These are phyloP conservation scores for Tenthredo notha DNA, from an alignment of 2,888 invertebrate species.

Conservation along the genomic window DNA sequence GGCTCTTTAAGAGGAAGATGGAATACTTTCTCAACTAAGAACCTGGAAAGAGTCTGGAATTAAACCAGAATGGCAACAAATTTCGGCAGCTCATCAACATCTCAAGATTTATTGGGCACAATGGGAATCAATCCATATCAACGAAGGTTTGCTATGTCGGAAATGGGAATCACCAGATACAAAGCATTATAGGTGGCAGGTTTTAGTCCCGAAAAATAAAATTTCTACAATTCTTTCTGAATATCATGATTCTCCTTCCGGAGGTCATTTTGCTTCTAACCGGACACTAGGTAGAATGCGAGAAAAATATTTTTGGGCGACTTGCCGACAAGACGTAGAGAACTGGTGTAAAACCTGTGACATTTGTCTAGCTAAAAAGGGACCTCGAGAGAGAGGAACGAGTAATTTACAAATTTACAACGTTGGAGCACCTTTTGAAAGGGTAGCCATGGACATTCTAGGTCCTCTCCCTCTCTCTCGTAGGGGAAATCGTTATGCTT, in stretches of 20 bases:
- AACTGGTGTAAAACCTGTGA: conserved; percentile 62
- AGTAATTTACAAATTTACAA: conserved; percentile 60
- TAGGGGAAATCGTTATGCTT: conserved; percentile 61
- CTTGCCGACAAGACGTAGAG: conserved; percentile 57
- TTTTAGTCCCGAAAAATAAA: conserved; percentile 51
- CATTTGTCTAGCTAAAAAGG: conserved; percentile 60
- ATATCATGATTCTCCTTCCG: conserved; percentile 59
- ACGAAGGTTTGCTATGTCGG: conserved; percentile 54
- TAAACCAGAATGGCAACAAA: conserved; percentile 55
- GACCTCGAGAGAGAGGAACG: conserved; percentile 54
- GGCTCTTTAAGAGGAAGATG: conserved; percentile 14
- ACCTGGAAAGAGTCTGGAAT: conserved; percentile 35
- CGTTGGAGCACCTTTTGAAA: conserved; percentile 58
- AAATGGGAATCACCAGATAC: conserved; percentile 56
- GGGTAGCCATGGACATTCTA: conserved; percentile 61
- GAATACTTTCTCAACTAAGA: not conserved
- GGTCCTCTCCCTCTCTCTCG: conserved; percentile 61
- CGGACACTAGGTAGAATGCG: conserved; percentile 62
- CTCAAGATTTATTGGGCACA: conserved; percentile 59
- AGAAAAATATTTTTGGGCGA: conserved; percentile 63
- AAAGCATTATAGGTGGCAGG: conserved; percentile 41
- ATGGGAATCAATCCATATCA: conserved; percentile 59
- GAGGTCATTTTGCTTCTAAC: conserved; percentile 65
- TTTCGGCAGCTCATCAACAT: conserved; percentile 40
- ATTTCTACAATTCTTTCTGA: conserved; percentile 56